phyloP scores from a whole-genome alignment of 2,888 invertebrate genomes.

The Deroplatys truncata region DNA sequence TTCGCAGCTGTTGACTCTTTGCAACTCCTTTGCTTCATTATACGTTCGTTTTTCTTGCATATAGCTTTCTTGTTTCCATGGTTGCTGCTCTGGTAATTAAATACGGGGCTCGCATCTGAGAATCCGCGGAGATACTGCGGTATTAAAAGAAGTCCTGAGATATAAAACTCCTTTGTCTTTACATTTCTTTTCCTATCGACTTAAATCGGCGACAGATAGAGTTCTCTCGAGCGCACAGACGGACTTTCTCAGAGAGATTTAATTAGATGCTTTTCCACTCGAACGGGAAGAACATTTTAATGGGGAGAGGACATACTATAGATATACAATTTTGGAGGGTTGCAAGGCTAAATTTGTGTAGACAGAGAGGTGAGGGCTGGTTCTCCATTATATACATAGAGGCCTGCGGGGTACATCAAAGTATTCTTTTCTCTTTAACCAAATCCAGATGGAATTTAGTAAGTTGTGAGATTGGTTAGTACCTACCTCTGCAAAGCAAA shows the following conservation, averaged over 20 bases:
- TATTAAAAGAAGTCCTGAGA: background rate
- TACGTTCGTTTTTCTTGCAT: too few relatives aligned
- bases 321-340: background rate
- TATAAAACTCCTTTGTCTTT: background rate
- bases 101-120: background rate
- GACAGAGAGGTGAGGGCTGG: background rate
- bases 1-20: too few relatives aligned
- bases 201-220: background rate
- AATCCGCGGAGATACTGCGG: background rate
- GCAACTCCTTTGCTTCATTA: too few relatives aligned
- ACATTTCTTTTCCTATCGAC: background rate
- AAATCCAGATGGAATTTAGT: background rate
- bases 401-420: background rate
- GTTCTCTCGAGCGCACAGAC: background rate
- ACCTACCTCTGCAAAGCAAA: background rate
- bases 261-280: conserved; percentile 2
- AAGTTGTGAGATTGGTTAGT: background rate
- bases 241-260: background rate
- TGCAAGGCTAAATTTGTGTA: background rate
- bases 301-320: background rate
- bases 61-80: too few relatives aligned
- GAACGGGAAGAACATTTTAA: background rate
- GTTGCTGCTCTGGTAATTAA: too few relatives aligned
- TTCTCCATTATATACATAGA: background rate
- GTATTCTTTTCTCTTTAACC: background rate